Evolutionary conservation across 2,888 invertebrate species (phyloP), one percentile per base, ranked within the genome.

Genomic region (Leptodirus hochenwartii): DNA sequence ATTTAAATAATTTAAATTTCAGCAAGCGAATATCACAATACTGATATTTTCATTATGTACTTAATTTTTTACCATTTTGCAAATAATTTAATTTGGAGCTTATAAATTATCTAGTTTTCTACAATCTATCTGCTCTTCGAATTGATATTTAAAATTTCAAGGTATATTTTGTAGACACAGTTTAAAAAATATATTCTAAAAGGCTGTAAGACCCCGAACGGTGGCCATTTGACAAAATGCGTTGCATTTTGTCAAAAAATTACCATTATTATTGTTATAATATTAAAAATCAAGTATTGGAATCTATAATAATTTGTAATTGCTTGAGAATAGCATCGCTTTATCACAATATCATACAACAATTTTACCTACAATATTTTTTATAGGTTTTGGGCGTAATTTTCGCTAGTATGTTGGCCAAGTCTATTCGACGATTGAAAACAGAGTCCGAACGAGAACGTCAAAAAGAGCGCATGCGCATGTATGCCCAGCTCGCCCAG

Each of bases 331-430:
- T n/a, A n/a, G n/a, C n/a, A n/a, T n/a, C n/a, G n/a, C n/a, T 29
- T 8, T 23, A 10, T 9, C 9, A 22, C 15, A 27, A 27, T 27
- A 9, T 13, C 15, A 13, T 25, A 25, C n/a, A n/a, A n/a, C n/a
- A 4, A 25, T 25, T 25, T 25, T 15, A n/a, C 16, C 17, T 17
- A 11, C 14, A 10, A 10, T 22, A 22, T 9, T 29, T 29, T 24
- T 30, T 24, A 28, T 58, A 81, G 81, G 58, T 88, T 25, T 63
- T 88, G 44, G 90, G 88, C 39, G 77, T 90, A 28, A 64, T 85
- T 37, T 85, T 90, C 49, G 82, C 91, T 2, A 80, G 82, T 53
- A 80, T 84, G 58, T 59, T 93, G 52, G 88, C 85, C 34, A 73
- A 77, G 47, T 76, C 84, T 3, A 78, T 93, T 47, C 74, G 80